Percentiles rank a stretch among this genome's conserved stretches.
Conservation (phyloP, 2,888 invertebrate genomes). For the Leucophora obtusa region DNA sequence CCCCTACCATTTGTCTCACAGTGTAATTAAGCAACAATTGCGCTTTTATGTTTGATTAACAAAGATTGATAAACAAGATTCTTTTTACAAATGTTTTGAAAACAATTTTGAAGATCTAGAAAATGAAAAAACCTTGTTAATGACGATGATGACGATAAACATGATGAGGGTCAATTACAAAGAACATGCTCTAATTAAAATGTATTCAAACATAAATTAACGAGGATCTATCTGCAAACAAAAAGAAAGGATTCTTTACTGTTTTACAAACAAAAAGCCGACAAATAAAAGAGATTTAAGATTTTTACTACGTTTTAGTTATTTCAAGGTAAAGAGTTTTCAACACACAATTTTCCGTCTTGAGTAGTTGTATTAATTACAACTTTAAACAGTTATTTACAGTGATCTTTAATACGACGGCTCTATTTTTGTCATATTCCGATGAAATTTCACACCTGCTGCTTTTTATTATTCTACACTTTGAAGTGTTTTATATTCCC, state of each 20-base stretch:
- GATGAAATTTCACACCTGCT: slow-evolving; percentile 24
- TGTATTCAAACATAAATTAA: slow-evolving; percentile 71
- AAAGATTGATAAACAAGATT: slow-evolving; percentile 20
- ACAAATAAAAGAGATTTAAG: not conserved
- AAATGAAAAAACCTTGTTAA: not conserved
- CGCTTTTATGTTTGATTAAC: slow-evolving; percentile 37
- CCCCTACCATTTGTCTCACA: too few species aligned
- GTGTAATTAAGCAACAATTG: slow-evolving; percentile 42
- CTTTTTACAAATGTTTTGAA: slow-evolving; percentile 11
- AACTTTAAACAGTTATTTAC: not conserved
- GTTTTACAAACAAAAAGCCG: not conserved
- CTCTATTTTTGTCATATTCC: not conserved
- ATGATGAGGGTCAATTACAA: slow-evolving; percentile 70
- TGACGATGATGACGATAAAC: not conserved
- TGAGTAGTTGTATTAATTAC: not conserved
- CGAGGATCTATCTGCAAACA: slow-evolving; percentile 16
- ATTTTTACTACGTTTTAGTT: slow-evolving; percentile 26
- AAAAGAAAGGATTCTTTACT: too few species aligned
- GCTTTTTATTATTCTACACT: not conserved
- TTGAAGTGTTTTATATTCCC: slow-evolving; percentile 8
- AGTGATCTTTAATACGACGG: not conserved
- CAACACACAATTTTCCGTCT: not conserved
- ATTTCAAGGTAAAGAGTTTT: not conserved
- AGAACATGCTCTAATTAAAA: slow-evolving; percentile 69
- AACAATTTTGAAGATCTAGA: slow-evolving; percentile 15